phyloP scores from a whole-genome alignment of 2,888 invertebrate species.

The Danaus chrysippus region DNA sequence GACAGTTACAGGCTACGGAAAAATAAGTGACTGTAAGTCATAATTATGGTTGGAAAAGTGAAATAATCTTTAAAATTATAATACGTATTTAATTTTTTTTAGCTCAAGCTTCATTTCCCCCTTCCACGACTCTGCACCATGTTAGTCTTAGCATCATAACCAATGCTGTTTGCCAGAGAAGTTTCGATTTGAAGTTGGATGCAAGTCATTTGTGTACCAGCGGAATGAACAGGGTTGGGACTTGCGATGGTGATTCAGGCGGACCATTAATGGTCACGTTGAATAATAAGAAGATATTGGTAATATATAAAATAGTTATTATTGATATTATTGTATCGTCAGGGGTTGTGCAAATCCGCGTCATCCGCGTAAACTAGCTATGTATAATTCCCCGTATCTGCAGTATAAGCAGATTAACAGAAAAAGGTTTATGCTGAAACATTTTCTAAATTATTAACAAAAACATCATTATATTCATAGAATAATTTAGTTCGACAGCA shows the following conservation, averaged over 20 bases:
- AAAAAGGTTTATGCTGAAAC: too few species aligned
- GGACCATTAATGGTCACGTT: background rate
- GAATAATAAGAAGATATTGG: background rate
- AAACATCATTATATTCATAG: too few species aligned
- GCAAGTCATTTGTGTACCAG: conserved; percentile 68
- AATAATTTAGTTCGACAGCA: too few species aligned
- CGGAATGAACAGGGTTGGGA: conserved; percentile 59
- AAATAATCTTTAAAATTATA: background rate
- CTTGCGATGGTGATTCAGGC: conserved; percentile 50
- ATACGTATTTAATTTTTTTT: conserved; percentile 1
- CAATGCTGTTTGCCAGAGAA: conserved; percentile 60
- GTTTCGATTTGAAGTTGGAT: conserved; percentile 55
- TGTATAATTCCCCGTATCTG: too few species aligned
- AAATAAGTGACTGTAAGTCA: conserved; percentile 1
- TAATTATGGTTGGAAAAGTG: background rate
- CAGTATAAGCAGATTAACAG: too few species aligned
- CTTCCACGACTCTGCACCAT: conserved; percentile 44
- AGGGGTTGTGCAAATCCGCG: too few species aligned
- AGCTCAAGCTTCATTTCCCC: conserved; percentile 41
- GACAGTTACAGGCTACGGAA: background rate
- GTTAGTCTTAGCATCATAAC: conserved; percentile 50
- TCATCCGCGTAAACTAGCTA: too few species aligned
- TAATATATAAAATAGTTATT: background rate
- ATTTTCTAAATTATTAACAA: too few species aligned
- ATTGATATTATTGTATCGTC: background rate